Evolutionary conservation across 2,797 vertebrate species (phyloP), one percentile per base, ranked within the genome.

Genomic region (Gila robusta): DNA sequence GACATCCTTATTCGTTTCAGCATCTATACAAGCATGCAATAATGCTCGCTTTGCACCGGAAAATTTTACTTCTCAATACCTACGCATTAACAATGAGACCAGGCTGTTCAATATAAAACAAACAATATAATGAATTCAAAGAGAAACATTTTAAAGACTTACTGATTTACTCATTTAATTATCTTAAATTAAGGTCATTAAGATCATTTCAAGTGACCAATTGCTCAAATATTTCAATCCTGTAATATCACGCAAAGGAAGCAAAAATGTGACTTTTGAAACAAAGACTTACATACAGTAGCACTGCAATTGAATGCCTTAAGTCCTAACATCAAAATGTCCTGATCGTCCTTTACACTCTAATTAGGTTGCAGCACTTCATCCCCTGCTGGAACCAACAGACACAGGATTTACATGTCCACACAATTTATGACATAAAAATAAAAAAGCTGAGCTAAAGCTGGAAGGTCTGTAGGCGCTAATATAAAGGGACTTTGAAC

Each of bases 401-500:
- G 17, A 56, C 71, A 76, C 5, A 32, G 2, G n/a, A 70, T 52
- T 78, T 28, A 84, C 62, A 37, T 67, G 32, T 54, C 41, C 59
- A 37, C 39, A 9, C 23, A 78, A 44, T 56, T 78, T 41, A 84
- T 67, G 49, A 26, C 62, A 69, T 54, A 26, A 78, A 56, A 78
- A 41, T 39, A 32, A 9, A 28, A 69, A 52, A 72, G 35, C 10
- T n/a, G 9, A 70, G 47, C 32, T 32, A 16, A 37, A 84, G 74
- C 83, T 70, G 49, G 56, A 84, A 78, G 23, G 74, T 67, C 59
- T 83, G 28, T 14, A 77, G n/a, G 44, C 17, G 71, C 21, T 23
- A 59, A 47, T 21, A 49, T 47, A 64, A 47, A 26, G 23, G 7
- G 28, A 73, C 1, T 37, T 67, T 23, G 7, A 41, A 73, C 39